Evolutionary conservation across 2,113 vertebrate genomes (phyloP), one percentile per base, ranked within the genome.

Genomic region (Chlamydotis undulata): DNA sequence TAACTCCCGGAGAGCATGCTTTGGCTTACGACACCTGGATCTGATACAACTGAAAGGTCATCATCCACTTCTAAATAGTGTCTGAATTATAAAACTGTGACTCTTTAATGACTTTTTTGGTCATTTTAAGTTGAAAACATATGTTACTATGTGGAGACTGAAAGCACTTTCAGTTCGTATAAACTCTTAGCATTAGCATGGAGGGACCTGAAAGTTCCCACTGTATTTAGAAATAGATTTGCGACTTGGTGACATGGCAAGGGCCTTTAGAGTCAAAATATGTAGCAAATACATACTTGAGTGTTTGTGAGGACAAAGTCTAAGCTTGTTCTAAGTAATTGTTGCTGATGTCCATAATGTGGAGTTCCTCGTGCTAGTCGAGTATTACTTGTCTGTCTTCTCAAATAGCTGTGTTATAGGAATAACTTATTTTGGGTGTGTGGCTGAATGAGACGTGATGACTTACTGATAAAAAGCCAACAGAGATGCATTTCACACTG

Each of bases 141-240:
- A 39, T 35, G 15, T 61, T 65, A 18, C 41, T 65, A 0, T 55
- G 11, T 31, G n/a, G 25, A 87, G 57, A 21, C 26, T 0, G 1
- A 87, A 91, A 39, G 7, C 12, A 28, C 24, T 41, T 85, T 68
- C 75, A 60, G 26, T 64, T 83, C 5, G 4, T 53, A 8, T 4
- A 35, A 35, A n/a, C 25, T 61, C 11, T 37, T n/a, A 21, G 2
- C 10, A 10, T 33, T 21, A 67, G 35, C 19, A 1, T 33, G 25
- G n/a, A 67, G 29, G 17, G 25, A 47, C 21, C 19, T 52, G 24
- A 73, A 47, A 35, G 7, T 53, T 73, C 47, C 16, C 12, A 9
- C 0, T 23, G 10, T 37, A 18, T 57, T 80, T 89, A 81, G 47
- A 82, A 70, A n/a, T 5, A 56, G 18, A 22, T 81, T 64, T 91